These are phyloP conservation scores for Peromyscus nudipes DNA, from an alignment of 2,797 vertebrate species.

Conservation along the genomic window DNA sequence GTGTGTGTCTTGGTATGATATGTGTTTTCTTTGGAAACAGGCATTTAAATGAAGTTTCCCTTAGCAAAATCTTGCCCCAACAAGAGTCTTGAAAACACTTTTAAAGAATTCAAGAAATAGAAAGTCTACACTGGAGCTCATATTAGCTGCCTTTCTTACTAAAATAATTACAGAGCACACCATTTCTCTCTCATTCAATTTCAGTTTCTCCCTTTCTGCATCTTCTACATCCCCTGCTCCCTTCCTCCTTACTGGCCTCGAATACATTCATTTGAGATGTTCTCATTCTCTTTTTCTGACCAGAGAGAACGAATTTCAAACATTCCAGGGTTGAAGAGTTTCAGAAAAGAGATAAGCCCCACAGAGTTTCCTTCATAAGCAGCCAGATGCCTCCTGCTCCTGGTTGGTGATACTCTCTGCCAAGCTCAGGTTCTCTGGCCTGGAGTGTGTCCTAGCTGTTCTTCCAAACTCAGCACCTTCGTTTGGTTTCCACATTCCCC, in stretches of 20 bases:
- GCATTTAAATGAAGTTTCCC: constrained; percentile 72
- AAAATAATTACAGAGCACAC: constrained; percentile 62
- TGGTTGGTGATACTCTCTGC: constrained; percentile 31
- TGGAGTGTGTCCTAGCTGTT: constrained; percentile 1
- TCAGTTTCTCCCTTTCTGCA: constrained; percentile 27
- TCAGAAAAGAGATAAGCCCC: constrained; percentile 72
- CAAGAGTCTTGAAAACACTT: constrained; percentile 55
- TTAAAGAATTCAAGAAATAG: constrained; percentile 69
- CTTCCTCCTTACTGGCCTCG: background rate
- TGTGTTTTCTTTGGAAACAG: constrained; percentile 77
- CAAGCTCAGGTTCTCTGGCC: constrained; percentile 57
- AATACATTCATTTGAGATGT: background rate
- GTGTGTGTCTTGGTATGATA: constrained; percentile 72
- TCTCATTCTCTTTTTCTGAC: constrained; percentile 19
- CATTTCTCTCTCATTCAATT: constrained; percentile 5
- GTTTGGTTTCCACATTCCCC: constrained; percentile 22
- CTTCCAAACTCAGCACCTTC: background rate
- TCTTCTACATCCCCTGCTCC: background rate
- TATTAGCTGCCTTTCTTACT: constrained; percentile 58
- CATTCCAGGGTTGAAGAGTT: background rate
- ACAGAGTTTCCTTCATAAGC: constrained; percentile 67
- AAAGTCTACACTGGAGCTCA: constrained; percentile 51
- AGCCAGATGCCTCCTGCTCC: constrained; percentile 69
- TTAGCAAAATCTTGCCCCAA: constrained; percentile 60
- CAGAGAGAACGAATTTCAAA: constrained; percentile 16